Evolutionary conservation across 2,113 vertebrate genomes (phyloP), one percentile per base, ranked within the genome.

Genomic region (Pangasianodon hypophthalmus): DNA sequence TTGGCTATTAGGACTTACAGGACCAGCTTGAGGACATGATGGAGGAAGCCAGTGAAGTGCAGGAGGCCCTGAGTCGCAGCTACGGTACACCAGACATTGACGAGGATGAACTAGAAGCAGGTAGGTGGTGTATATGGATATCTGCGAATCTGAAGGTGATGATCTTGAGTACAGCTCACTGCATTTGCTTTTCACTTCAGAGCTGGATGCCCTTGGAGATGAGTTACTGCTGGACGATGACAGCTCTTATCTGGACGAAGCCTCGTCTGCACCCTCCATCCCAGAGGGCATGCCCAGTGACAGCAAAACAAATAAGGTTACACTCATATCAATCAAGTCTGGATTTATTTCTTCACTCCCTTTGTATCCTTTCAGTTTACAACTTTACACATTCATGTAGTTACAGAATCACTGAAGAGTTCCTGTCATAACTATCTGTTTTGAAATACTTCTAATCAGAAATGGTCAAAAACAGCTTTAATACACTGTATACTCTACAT

Each of bases 1-100:
- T 26, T 92, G 79, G 46, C 79, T 88, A 6, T 26, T 93, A 99
- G 98, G 98, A 99, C 91, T 94, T 99, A 90, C 98, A 99, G 95
- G 98, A 99, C 94, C 98, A 99, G 89, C 95, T 99, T 91, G 98
- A 99, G 92, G 98, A 99, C 94, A 99, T 99, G 98, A 99, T 99
- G 98, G 98, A 99, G 92, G 97, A 99, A 52, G 97, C 98, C 86
- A 96, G 92, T 82, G 98, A 99, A 94, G 97, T 99, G 13, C 98
- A 99, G 89, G 98, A 99, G 91, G 96, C 98, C 0, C 95, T 99
- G 93, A 97, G 98, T 92, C 98, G 98, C 89, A 99, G 96, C 95
- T 99, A 99, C 29, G 97, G 97, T 89, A 99, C 98, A 50, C 98
- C 98, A 88, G 98, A 99, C 50, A 96, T 99, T 75, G 98, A 99